These are phyloP conservation scores for Xerus rutilus DNA, from an alignment of 2,797 vertebrate genomes.

Conservation along the genomic window DNA sequence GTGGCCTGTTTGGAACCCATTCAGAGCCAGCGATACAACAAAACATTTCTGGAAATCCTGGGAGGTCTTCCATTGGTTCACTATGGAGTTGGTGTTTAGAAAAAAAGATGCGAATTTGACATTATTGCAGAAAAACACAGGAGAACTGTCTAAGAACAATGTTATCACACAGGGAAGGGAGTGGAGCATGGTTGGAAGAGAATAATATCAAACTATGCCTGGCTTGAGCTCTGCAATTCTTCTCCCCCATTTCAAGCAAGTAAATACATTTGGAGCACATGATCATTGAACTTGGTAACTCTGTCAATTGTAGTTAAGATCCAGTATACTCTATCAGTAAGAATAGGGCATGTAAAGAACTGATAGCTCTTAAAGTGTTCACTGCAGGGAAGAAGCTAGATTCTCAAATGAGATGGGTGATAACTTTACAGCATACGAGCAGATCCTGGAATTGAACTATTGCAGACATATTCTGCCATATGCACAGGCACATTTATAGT, in stretches of 20 bases:
- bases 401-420: background rate
- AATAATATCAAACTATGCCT: background rate
- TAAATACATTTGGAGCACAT: conserved; percentile 2
- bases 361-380: background rate
- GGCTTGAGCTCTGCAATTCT: background rate
- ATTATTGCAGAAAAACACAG: background rate
- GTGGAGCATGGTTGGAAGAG: background rate
- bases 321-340: background rate
- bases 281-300: conserved; percentile 21
- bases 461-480: background rate
- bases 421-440: background rate
- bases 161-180: background rate
- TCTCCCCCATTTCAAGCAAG: background rate
- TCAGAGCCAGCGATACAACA: background rate
- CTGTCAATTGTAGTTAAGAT: conserved; percentile 7
- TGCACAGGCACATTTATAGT: background rate
- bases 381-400: background rate
- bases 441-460: background rate
- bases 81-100: background rate
- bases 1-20: background rate
- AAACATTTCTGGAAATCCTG: conserved; percentile 11
- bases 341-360: background rate
- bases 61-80: background rate
- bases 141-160: background rate
- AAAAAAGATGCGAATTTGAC: background rate